Evolutionary conservation across 2,888 invertebrate species (phyloP).

Genomic region (Pseudococcus longispinus): DNA sequence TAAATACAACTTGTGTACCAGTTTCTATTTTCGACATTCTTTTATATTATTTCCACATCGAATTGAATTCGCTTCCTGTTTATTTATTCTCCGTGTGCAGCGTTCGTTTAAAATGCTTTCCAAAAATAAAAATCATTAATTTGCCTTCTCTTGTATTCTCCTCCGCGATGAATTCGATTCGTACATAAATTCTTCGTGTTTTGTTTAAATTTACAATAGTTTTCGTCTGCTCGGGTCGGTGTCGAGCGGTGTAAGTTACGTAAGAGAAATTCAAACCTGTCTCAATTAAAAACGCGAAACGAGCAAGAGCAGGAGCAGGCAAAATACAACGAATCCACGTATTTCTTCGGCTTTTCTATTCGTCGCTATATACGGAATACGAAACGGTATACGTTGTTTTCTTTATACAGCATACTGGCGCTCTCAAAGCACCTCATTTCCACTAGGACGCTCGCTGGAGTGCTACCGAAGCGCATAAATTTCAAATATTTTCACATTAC

Average conservation of each 20-base stretch:
- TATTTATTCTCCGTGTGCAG: too few species aligned
- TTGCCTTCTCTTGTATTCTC: too few species aligned
- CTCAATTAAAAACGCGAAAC: neutral
- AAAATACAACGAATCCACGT: neutral
- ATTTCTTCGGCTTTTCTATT: neutral
- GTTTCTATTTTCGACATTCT: too few species aligned
- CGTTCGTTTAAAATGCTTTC: too few species aligned
- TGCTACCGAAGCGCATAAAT: slow-evolving; percentile 39
- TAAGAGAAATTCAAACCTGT: neutral
- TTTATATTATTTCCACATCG: too few species aligned
- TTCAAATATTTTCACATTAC: slow-evolving; percentile 43
- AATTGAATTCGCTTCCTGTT: too few species aligned
- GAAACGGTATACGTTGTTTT: neutral
- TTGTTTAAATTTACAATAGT: neutral
- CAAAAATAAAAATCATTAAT: too few species aligned
- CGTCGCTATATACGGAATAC: neutral
- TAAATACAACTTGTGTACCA: too few species aligned
- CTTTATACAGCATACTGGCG: neutral
- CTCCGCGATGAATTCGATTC: neutral
- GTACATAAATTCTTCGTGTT: neutral
- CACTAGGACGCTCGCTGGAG: neutral
- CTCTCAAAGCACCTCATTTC: slow-evolving; percentile 32
- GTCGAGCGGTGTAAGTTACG: neutral
- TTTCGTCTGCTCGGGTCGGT: too few species aligned
- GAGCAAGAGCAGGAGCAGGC: neutral